phyloP scores from a whole-genome alignment of 2,888 invertebrate species.

The Lochmaea crataegi region DNA sequence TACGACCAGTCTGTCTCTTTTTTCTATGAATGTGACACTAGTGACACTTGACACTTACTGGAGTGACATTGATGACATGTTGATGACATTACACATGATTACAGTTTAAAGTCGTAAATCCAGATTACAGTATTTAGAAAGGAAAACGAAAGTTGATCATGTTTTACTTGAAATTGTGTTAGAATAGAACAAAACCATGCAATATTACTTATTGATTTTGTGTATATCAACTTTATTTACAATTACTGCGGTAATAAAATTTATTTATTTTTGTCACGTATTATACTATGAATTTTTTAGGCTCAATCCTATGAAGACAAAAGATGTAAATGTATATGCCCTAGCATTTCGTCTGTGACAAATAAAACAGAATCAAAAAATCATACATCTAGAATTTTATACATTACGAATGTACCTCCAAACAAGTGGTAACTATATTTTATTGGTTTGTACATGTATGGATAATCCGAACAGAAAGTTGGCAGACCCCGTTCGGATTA shows the following conservation, averaged over 20 bases:
- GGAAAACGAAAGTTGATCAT: constrained; percentile 7
- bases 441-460: no score
- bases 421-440: constrained; percentile 75
- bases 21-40: no score
- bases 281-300: constrained; percentile 60
- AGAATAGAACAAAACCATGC: constrained; percentile 8
- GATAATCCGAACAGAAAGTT: no score
- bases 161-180: not conserved
- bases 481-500: no score
- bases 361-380: constrained; percentile 70
- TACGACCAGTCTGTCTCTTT: no score
- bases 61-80: no score
- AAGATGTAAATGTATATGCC: constrained; percentile 88
- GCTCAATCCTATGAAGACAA: constrained; percentile 85
- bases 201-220: constrained; percentile 16
- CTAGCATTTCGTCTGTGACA: constrained; percentile 80
- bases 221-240: not conserved
- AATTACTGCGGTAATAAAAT: constrained; percentile 7
- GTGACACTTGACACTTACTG: no score
- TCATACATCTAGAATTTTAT: constrained; percentile 76
- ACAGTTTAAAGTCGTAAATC: no score
- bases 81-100: no score
- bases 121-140: not conserved
- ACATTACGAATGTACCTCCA: constrained; percentile 84
- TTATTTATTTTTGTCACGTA: not conserved